Base-by-base conservation (phyloP, 1,140 invertebrate genomes). In the Carposina sasakii region DNA sequence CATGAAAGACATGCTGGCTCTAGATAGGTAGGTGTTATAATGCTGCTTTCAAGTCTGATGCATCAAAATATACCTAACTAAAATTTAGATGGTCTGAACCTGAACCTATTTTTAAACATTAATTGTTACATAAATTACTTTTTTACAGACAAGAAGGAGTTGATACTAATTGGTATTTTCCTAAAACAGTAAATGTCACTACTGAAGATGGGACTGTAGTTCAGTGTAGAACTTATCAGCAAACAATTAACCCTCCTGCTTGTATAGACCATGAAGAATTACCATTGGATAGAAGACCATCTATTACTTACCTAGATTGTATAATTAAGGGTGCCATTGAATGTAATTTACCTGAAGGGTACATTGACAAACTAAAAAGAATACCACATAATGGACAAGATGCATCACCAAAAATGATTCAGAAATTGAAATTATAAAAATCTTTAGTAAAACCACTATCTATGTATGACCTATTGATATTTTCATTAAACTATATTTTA, bases 121-220 rank as follows among this genome's bases (percentile, higher is more conserved):
- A 28, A 28, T 19, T 3, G 2, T 21, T 12, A 5, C 12, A 3
- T 42, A 5, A 42, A n/a, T n/a, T n/a, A n/a, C 23, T 45, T 22
- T 75, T 3, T 85, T 85, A 12, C 69, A 91, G 89, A 48, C 93
- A 95, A 85, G 93, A 94, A 89, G 91, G 91, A 46, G 92, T 94
- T 1, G 76, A 87, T 20, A 67, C 87, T 17, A 88, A 90, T 30
- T 86, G 92, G 50, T 95, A 95, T 67, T 87, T 88, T 68, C 78
- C 89, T 20, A 76, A 92, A 54, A 78, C 85, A 33, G 89, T 93
- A 2, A 75, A 88, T 21, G 81, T 94, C 17, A 54, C 83, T 40
- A 87, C 87, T 13, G 59, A 73, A 1, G 68, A 81, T 45, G 91
- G 89, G 2, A 57, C 69, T 23, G 74, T 55, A 39, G 61, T 89